A percentile compares a stretch with the other conserved stretches of the same genome.
These are phyloP conservation scores for Eurystomus gularis DNA, from an alignment of 2,113 vertebrate genomes.

Conservation along the genomic window DNA sequence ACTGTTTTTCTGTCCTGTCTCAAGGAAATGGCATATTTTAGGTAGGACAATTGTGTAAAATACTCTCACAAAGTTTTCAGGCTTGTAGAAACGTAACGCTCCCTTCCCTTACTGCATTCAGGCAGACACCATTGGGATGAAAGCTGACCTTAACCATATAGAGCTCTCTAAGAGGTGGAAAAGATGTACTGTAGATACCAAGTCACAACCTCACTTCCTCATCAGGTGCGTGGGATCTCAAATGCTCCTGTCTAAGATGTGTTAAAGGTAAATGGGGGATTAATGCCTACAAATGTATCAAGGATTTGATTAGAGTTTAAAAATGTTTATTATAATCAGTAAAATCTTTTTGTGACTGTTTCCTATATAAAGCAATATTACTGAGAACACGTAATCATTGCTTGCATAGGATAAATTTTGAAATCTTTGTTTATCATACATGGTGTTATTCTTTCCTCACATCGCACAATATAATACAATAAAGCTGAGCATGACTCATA, in stretches of 20 bases:
- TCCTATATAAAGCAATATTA: neutral
- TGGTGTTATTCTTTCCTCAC: neutral
- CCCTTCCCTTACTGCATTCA: neutral
- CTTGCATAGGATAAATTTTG: neutral
- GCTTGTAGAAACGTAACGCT: neutral
- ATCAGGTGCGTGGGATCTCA: neutral
- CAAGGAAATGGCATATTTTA: neutral
- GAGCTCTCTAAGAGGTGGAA: fast-evolving
- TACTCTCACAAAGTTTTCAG: neutral
- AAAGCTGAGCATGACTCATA: neutral
- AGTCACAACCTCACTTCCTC: neutral
- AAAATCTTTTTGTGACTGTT: neutral
- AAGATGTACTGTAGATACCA: neutral
- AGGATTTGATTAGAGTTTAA: neutral
- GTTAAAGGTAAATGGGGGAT: neutral
- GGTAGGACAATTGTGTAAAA: neutral
- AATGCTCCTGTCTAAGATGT: neutral
- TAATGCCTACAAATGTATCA: neutral
- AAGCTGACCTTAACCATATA: neutral
- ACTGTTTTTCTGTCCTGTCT: neutral
- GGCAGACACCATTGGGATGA: neutral
- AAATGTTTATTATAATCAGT: neutral
- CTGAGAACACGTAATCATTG: neutral
- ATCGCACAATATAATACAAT: conserved; percentile 17
- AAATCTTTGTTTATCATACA: conserved; percentile 13